Percentiles rank a stretch among this genome's conserved stretches.
Evolutionary conservation across 2,797 vertebrate species (phyloP).

Genomic region (Hippopotamyrus pictus): DNA sequence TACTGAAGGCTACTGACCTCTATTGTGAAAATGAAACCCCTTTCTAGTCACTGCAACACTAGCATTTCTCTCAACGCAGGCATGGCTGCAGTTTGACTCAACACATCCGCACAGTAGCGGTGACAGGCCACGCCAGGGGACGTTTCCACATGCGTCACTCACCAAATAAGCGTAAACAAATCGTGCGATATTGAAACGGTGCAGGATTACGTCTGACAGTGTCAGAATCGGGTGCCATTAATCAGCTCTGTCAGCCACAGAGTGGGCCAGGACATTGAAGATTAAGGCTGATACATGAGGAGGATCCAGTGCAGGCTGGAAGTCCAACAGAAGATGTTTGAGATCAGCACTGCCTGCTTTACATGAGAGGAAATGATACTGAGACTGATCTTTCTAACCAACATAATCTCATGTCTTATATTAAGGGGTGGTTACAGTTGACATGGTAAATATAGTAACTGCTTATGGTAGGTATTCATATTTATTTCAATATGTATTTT

Average conservation of each 20-base stretch:
- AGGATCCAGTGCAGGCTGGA: not conserved
- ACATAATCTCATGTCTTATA: not conserved
- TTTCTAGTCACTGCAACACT: not conserved
- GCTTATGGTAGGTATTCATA: not conserved
- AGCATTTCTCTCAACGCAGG: not conserved
- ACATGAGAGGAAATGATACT: not conserved
- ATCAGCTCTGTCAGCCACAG: constrained; percentile 33
- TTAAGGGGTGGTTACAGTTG: not conserved
- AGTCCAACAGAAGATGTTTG: not conserved
- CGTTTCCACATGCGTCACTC: not conserved
- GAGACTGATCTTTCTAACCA: not conserved
- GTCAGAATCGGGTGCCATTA: constrained; percentile 30
- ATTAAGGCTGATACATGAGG: not conserved
- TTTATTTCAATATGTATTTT: not conserved
- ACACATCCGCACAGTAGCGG: not conserved
- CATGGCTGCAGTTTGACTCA: not conserved
- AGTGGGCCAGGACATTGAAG: constrained; percentile 4
- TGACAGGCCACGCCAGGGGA: not conserved
- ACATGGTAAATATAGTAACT: not conserved
- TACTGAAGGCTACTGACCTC: not conserved
- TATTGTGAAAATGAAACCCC: not conserved
- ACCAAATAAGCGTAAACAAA: constrained; percentile 10
- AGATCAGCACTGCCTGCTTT: not conserved
- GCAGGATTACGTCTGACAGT: constrained; percentile 35
- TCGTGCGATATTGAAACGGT: constrained; percentile 34